Evolutionary conservation across 2,888 invertebrate species (phyloP), one percentile per base, ranked within the genome.

Genomic region (Lithophane ornitopus): DNA sequence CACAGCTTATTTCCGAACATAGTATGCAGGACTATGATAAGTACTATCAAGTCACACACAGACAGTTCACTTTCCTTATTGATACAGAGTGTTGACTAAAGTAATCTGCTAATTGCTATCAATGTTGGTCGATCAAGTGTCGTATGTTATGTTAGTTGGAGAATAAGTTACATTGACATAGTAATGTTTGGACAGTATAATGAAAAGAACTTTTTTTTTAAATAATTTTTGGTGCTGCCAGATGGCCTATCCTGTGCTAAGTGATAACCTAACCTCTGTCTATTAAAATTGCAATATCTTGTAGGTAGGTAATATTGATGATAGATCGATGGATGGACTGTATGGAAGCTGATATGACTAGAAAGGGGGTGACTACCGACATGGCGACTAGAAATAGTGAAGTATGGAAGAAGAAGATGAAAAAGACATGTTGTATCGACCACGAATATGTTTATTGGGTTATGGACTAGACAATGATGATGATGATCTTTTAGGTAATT

Each of bases 31-130:
- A 26, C 59, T 34, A 46, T 63, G 70, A 84, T 73, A 84, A 68
- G 61, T 70, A 41, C 1, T 70, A 82, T 84, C 81, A 61, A 65
- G 41, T 22, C 46, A 49, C 46, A 61, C 9, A 19, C n/a, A 22
- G 52, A 63, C 66, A 22, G 67, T 68, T 46, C 44, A 76, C 76
- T 76, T 70, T 84, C 85, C 70, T 56, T 84, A 65, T 76, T 84
- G 39, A 62, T n/a, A 58, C 46, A 67, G 72, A 6, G 2, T 71
- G 58, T 82, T 80, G 70, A 81, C 81, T n/a, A 34, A 68, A 28
- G 54, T 80, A 73, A 84, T 82, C 84, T 41, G 56, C 49, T 65
- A 70, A 28, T 80, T 65, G 44, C 68, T 70, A 28, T 75, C 62
- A 16, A 0, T 26, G 61, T 28, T 58, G 58, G 2, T 34, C 39